phyloP scores from a whole-genome alignment of 2,888 invertebrate genomes.

The Odontothrips loti region DNA sequence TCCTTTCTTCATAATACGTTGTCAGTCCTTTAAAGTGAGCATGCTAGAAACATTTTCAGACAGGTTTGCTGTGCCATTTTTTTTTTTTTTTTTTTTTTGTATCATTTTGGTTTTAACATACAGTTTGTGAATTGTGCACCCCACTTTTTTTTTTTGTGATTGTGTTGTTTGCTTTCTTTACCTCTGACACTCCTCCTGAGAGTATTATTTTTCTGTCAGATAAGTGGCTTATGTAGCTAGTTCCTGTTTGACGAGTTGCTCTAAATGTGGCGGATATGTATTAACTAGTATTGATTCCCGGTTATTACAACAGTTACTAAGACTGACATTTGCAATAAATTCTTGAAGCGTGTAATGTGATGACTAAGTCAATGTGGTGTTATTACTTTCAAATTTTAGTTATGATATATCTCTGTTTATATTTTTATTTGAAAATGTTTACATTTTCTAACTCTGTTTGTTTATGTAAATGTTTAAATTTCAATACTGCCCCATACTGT shows the following conservation, averaged over 20 bases:
- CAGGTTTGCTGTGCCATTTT: not conserved
- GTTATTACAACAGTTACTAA: constrained; percentile 22
- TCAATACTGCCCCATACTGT: not conserved
- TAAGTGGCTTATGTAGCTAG: not conserved
- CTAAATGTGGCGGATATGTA: not conserved
- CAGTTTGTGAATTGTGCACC: not conserved
- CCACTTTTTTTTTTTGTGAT: not conserved
- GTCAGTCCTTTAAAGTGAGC: not conserved
- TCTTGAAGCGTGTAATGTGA: constrained; percentile 24
- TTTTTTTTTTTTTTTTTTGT: not conserved
- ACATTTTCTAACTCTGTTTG: constrained; percentile 19
- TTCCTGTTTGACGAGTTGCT: constrained; percentile 3
- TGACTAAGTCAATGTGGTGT: constrained; percentile 26
- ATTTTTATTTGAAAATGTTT: constrained; percentile 26
- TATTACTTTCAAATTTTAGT: constrained; percentile 21
- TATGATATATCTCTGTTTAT: constrained; percentile 26
- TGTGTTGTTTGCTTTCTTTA: not conserved
- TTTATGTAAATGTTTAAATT: constrained; percentile 24
- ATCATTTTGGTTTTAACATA: not conserved
- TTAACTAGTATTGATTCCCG: constrained; percentile 20
- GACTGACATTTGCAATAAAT: constrained; percentile 26
- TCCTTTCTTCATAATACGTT: no score
- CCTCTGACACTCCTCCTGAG: not conserved
- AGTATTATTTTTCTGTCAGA: constrained; percentile 8
- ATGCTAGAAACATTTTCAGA: not conserved